Evolutionary conservation across 2,113 vertebrate genomes (phyloP).

Genomic region (Acanthochromis polyacanthus): DNA sequence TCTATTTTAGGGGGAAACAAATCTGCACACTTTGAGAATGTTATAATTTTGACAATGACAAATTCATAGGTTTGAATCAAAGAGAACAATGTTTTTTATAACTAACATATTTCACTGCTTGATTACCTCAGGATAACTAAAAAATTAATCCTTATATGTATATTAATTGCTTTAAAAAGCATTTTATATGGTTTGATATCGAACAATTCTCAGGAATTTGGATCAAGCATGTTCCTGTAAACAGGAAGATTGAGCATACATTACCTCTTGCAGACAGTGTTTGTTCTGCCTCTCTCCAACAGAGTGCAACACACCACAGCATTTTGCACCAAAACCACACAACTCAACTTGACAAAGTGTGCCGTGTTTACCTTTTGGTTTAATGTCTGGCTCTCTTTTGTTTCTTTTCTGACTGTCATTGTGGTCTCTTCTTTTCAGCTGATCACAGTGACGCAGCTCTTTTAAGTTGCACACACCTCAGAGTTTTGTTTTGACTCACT

Average conservation of each 20-base stretch:
- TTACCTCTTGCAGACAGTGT: constrained; percentile 35
- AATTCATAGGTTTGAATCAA: constrained; percentile 9
- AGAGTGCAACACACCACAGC: constrained; percentile 5
- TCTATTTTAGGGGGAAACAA: neutral
- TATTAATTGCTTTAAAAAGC: neutral
- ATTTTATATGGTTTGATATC: constrained; percentile 20
- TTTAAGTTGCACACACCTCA: constrained; percentile 1
- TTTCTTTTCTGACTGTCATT: constrained; percentile 48
- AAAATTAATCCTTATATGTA: too few species aligned
- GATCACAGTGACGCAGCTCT: constrained; percentile 61
- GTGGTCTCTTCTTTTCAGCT: constrained; percentile 32
- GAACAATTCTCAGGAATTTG: constrained; percentile 26
- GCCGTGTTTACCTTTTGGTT: constrained; percentile 43
- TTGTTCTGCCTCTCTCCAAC: neutral
- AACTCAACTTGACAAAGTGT: constrained; percentile 28
- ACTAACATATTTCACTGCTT: constrained; percentile 14
- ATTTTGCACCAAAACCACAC: constrained; percentile 30
- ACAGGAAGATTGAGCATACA: neutral
- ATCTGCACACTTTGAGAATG: neutral
- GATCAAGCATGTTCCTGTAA: too few species aligned
- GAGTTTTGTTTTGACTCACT: constrained; percentile 12
- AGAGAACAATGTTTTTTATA: neutral
- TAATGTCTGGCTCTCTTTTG: constrained; percentile 19
- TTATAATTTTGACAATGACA: neutral
- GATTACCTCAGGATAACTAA: constrained; percentile 39